Conservation (phyloP, 2,888 invertebrate species). For the Diplazon laetatorius region DNA sequence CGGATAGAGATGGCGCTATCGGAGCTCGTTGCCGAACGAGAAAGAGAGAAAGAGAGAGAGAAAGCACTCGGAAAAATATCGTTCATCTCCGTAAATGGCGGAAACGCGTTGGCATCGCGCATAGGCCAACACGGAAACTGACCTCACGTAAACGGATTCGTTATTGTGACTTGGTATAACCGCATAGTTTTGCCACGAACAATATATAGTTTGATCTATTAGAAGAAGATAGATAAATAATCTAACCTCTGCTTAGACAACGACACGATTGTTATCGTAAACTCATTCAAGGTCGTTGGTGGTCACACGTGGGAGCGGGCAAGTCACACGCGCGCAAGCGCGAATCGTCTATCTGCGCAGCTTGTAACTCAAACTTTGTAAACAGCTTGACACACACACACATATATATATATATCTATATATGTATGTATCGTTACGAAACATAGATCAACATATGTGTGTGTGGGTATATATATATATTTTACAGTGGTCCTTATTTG, state of each 20-base stretch:
- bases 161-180: neutral
- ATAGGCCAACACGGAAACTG: conserved; percentile 45
- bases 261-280: conserved; percentile 1
- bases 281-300: conserved; percentile 30
- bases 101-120: too few species aligned
- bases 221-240: neutral
- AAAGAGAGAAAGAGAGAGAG: too few species aligned
- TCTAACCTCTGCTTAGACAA: too few species aligned
- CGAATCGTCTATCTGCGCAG: conserved; percentile 32
- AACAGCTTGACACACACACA: conserved; percentile 24
- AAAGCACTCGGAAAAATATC: too few species aligned
- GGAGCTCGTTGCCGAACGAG: too few species aligned
- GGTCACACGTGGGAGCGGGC: conserved; percentile 5
- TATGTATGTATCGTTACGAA: neutral
- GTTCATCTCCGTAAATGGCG: too few species aligned
- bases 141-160: conserved; percentile 49
- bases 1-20: too few species aligned
- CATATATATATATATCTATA: neutral
- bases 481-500: too few species aligned
- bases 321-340: neutral
- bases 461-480: too few species aligned
- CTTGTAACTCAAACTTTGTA: conserved; percentile 29
- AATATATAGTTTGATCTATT: conserved; percentile 10
- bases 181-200: neutral
- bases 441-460: too few species aligned